A percentile compares a stretch with the other conserved stretches of the same genome.
These are phyloP conservation scores for Addax nasomaculatus DNA, from an alignment of 2,113 vertebrate species.

Conservation along the genomic window DNA sequence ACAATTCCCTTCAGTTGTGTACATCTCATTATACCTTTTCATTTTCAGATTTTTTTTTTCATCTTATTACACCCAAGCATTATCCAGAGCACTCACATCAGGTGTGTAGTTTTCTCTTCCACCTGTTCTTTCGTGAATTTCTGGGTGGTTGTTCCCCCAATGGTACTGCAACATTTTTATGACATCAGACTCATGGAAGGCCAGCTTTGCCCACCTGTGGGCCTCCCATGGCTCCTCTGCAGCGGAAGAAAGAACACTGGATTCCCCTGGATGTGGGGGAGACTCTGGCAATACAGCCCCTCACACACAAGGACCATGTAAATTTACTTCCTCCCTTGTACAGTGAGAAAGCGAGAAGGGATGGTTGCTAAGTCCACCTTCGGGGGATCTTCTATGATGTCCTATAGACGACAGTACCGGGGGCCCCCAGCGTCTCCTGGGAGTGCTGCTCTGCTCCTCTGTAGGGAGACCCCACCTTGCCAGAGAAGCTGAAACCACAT, in stretches of 20 bases:
- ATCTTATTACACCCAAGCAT: slow-evolving; percentile 24
- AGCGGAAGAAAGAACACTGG: background rate
- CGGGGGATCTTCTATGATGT: too few relatives aligned
- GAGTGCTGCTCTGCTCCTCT: background rate
- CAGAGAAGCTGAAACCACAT: background rate
- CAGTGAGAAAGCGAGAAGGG: background rate
- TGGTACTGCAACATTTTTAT: background rate
- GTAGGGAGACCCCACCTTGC: background rate
- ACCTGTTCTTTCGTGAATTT: slow-evolving; percentile 16
- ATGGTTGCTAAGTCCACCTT: background rate
- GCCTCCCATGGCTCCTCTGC: background rate
- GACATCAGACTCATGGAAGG: background rate
- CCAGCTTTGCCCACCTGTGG: background rate
- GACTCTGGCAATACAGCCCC: background rate
- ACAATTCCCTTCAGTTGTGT: slow-evolving; percentile 69
- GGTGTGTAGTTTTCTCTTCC: background rate
- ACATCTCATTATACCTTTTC: slow-evolving; percentile 62
- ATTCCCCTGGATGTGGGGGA: background rate
- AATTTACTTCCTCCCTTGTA: background rate
- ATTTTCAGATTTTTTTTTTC: slow-evolving; percentile 14
- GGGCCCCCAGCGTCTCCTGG: background rate
- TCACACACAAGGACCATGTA: background rate
- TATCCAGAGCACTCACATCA: slow-evolving; percentile 47
- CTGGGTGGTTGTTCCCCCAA: background rate
- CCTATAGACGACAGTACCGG: rapidly evolving